A percentile compares a stretch with the other conserved stretches of the same genome.
Evolutionary conservation across 2,113 vertebrate species (phyloP).

Genomic region (Protomyctophum bolini): DNA sequence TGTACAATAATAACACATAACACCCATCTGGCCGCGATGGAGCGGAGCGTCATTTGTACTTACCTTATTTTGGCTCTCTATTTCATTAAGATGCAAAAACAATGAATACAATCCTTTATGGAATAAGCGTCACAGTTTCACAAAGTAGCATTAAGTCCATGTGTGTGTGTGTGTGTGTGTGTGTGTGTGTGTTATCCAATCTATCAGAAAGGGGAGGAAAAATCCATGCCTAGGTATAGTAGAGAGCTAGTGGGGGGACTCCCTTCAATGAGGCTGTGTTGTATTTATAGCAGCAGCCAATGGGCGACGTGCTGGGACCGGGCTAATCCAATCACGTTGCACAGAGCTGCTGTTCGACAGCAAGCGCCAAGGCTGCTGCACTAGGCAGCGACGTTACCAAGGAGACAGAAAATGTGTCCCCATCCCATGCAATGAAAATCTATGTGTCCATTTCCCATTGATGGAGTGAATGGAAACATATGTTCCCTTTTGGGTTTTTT

Average conservation of each 20-base stretch:
- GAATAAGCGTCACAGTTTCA: constrained; percentile 22
- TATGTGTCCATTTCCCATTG: constrained; percentile 35
- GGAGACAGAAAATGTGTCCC: constrained; percentile 46
- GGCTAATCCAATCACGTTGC: constrained; percentile 63
- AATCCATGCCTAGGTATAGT: constrained; percentile 64
- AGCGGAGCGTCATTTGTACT: constrained; percentile 35
- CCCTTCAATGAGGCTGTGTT: constrained; percentile 56
- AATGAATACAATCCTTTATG: neutral
- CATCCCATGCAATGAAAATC: constrained; percentile 27
- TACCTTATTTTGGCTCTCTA: constrained; percentile 46
- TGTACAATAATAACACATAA: constrained; percentile 29
- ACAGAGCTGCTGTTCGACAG: constrained; percentile 36
- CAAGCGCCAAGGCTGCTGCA: constrained; percentile 47
- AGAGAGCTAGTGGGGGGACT: constrained; percentile 39
- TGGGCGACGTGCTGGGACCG: constrained; percentile 32
- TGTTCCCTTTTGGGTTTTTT: too few relatives aligned
- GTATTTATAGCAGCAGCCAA: constrained; percentile 65
- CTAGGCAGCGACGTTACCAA: constrained; percentile 65
- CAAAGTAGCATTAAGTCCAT: constrained; percentile 32
- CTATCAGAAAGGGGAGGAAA: constrained; percentile 36
- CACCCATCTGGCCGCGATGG: constrained; percentile 13
- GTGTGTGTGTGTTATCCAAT: constrained; percentile 40
- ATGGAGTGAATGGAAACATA: neutral
- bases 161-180: neutral
- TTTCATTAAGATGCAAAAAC: constrained; percentile 26